These are phyloP conservation scores for Syngnathus typhle DNA, from an alignment of 2,113 vertebrate species.

Conservation along the genomic window DNA sequence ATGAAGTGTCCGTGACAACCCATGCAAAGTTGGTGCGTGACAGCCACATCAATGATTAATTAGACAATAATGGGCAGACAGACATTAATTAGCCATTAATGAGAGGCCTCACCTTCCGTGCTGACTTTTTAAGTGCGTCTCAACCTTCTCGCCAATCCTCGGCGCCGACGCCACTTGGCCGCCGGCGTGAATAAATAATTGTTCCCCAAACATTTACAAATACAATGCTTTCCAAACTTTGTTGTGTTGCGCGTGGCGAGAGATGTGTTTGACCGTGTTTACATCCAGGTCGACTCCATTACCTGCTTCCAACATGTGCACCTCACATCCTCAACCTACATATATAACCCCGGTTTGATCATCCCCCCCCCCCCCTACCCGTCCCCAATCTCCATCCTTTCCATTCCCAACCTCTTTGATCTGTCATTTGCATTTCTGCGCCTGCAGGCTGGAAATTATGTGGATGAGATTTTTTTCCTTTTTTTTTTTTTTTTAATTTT, in stretches of 20 bases:
- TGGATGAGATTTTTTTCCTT: constrained; percentile 72
- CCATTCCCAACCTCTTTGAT: constrained; percentile 75
- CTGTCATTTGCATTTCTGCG: constrained; percentile 75
- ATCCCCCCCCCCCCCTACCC: constrained; percentile 52
- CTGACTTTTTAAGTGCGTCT: constrained; percentile 24
- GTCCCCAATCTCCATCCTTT: constrained; percentile 61
- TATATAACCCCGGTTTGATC: constrained; percentile 66
- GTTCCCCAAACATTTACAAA: background rate
- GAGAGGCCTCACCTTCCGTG: constrained; percentile 36
- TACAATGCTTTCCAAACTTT: no score
- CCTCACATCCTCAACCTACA: constrained; percentile 61
- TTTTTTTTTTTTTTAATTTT: constrained; percentile 35
- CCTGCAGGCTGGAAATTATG: constrained; percentile 74
- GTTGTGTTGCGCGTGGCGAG: background rate
- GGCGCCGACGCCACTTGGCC: constrained; percentile 4
- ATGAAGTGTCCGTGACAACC: constrained; percentile 29
- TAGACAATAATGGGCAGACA: constrained; percentile 50
- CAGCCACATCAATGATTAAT: constrained; percentile 55
- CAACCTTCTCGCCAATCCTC: constrained; percentile 36
- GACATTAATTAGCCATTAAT: constrained; percentile 61
- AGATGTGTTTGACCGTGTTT: constrained; percentile 41
- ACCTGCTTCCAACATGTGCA: constrained; percentile 58
- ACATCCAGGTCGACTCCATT: constrained; percentile 64
- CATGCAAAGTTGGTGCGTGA: constrained; percentile 37
- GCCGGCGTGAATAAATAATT: background rate